A percentile compares a stretch with the other conserved stretches of the same genome.
These are phyloP conservation scores for Conopomorpha cramerella DNA, from an alignment of 1,140 invertebrate genomes.

Conservation along the genomic window DNA sequence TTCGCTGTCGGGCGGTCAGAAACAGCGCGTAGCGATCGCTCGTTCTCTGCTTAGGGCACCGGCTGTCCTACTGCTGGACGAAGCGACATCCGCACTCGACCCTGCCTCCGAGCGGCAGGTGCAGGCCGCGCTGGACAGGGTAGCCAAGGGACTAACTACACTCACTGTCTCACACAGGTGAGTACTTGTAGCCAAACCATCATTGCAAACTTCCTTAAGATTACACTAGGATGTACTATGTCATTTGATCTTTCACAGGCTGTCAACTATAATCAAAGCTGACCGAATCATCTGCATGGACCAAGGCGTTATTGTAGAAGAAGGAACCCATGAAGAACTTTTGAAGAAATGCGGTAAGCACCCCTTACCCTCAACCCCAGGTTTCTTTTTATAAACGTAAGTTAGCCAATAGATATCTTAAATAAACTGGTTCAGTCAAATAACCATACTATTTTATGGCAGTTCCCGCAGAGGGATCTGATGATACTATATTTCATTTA, in stretches of 20 bases:
- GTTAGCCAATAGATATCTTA: too few species aligned
- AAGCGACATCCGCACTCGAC: constrained; percentile 77
- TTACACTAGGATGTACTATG: too few species aligned
- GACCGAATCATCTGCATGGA: constrained; percentile 73
- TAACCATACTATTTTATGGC: too few species aligned
- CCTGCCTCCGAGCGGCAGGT: constrained; percentile 68
- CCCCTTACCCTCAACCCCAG: too few species aligned
- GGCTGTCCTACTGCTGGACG: constrained; percentile 73
- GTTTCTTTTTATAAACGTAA: too few species aligned
- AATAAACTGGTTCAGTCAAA: too few species aligned
- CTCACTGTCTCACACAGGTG: constrained; percentile 80
- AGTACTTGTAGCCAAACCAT: too few species aligned
- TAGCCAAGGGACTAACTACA: constrained; percentile 78
- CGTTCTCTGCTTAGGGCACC: constrained; percentile 75
- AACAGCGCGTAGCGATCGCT: constrained; percentile 77
- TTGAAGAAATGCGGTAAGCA: constrained; percentile 65
- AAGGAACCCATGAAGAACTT: constrained; percentile 76
- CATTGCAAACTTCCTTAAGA: too few species aligned
- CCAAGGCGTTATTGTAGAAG: constrained; percentile 68
- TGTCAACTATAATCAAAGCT: constrained; percentile 77
- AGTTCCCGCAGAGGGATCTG: too few species aligned
- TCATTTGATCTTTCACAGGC: constrained; percentile 41
- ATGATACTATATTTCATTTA: too few species aligned
- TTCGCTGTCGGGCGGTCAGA: constrained; percentile 77
- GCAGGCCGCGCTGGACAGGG: constrained; percentile 69